These are phyloP conservation scores for Monochamus alternatus DNA, from an alignment of 2,888 invertebrate species.

Conservation along the genomic window DNA sequence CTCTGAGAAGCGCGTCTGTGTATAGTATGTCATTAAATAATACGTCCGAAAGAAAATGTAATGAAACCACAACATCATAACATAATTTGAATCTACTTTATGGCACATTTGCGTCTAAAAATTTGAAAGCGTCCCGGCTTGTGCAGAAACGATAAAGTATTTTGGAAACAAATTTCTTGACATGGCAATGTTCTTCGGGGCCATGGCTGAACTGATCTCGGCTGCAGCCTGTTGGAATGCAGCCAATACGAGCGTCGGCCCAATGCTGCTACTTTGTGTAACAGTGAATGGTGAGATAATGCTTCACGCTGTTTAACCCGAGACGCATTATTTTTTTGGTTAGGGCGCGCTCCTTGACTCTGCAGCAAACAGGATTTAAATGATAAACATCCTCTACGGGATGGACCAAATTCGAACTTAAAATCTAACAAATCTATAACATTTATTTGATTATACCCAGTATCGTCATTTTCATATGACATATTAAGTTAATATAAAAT, in stretches of 20 bases:
- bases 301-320: slow-evolving; percentile 60
- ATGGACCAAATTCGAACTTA: no score
- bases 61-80: slow-evolving; percentile 62
- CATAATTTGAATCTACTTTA: slow-evolving; percentile 59
- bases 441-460: no score
- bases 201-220: slow-evolving; percentile 56
- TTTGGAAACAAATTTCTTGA: slow-evolving; percentile 46
- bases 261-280: slow-evolving; percentile 53
- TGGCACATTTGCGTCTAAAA: slow-evolving; percentile 56
- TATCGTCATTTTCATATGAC: no score
- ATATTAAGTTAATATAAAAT: no score
- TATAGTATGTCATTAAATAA: slow-evolving; percentile 58
- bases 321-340: slow-evolving; percentile 55
- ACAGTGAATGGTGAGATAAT: slow-evolving; percentile 62
- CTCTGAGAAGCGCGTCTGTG: slow-evolving; percentile 60
- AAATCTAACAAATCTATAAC: no score
- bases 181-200: slow-evolving; percentile 43
- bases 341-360: slow-evolving; percentile 38
- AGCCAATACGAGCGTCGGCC: slow-evolving; percentile 64
- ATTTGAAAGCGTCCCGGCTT: slow-evolving; percentile 50
- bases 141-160: slow-evolving; percentile 56
- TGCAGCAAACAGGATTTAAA: slow-evolving; percentile 33
- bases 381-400: slow-evolving; percentile 3
- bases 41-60: slow-evolving; percentile 50
- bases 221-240: slow-evolving; percentile 66